These are phyloP conservation scores for Leptopterna dolabrata DNA, from an alignment of 2,888 invertebrate species.

Conservation along the genomic window DNA sequence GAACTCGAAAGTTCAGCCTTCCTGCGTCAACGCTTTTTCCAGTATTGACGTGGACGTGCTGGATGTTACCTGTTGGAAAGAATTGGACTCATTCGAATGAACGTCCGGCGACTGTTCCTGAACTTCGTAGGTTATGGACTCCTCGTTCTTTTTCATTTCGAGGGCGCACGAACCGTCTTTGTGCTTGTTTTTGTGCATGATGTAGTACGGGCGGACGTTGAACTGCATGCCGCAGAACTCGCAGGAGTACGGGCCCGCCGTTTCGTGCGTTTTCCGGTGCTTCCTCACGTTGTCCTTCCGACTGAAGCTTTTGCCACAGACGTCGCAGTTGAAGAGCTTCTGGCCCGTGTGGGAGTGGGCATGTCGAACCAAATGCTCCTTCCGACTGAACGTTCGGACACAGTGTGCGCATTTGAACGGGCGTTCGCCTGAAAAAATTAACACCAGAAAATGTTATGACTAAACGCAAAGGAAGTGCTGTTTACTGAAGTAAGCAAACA, in stretches of 20 bases:
- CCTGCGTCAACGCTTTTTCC: slow-evolving; percentile 37
- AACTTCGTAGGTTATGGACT: not conserved
- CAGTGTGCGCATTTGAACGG: slow-evolving; percentile 77
- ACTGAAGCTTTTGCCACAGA: slow-evolving; percentile 67
- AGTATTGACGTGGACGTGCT: slow-evolving; percentile 43
- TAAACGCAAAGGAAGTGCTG: not conserved
- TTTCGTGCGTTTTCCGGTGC: slow-evolving; percentile 73
- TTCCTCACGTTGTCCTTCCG: slow-evolving; percentile 71
- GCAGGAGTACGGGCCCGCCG: slow-evolving; percentile 73
- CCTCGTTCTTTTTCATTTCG: slow-evolving; percentile 62
- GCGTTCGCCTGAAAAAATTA: slow-evolving; percentile 67
- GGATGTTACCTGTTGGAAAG: slow-evolving; percentile 48
- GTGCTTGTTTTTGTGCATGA: slow-evolving; percentile 71
- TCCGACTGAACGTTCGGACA: slow-evolving; percentile 76
- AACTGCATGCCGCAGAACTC: slow-evolving; percentile 76
- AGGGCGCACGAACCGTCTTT: slow-evolving; percentile 67
- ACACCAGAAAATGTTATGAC: not conserved
- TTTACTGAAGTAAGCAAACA: too few species aligned
- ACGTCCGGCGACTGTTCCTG: not conserved
- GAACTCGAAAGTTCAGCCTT: slow-evolving; percentile 14
- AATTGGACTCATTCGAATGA: slow-evolving; percentile 19
- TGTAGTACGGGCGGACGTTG: slow-evolving; percentile 75
- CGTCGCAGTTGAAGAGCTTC: slow-evolving; percentile 66
- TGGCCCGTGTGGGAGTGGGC: slow-evolving; percentile 75
- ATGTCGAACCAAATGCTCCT: slow-evolving; percentile 77